Percentiles rank a stretch among this genome's conserved stretches.
Conservation (phyloP, 1,140 invertebrate species). For the Drosophila mayri region DNA sequence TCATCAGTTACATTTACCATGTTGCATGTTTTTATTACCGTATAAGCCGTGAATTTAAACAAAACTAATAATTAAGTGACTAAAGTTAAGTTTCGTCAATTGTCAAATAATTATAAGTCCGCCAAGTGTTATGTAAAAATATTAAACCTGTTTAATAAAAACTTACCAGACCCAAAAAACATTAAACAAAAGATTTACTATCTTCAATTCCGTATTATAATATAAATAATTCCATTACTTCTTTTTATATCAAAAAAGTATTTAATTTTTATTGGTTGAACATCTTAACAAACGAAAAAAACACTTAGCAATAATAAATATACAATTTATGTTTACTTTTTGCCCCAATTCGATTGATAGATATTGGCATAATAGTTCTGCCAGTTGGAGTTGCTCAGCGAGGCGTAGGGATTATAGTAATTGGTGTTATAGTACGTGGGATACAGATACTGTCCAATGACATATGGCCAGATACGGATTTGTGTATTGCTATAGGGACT, state of each 20-base stretch:
- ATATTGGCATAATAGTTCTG: conserved; percentile 61
- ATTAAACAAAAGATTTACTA: background rate
- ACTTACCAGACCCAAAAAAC: background rate
- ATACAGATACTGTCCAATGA: conserved; percentile 77
- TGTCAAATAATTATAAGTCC: background rate
- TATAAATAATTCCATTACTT: background rate
- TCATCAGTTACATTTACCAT: background rate
- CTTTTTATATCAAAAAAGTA: conserved; percentile 10
- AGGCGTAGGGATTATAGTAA: conserved; percentile 64
- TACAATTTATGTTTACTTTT: conserved; percentile 41
- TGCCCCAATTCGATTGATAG: conserved; percentile 60
- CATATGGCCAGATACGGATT: conserved; percentile 78
- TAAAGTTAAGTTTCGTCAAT: background rate
- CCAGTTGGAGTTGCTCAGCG: conserved; percentile 59
- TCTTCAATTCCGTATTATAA: background rate
- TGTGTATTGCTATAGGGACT: conserved; percentile 48
- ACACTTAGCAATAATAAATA: conserved; percentile 1
- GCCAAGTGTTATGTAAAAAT: background rate
- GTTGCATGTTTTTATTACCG: background rate
- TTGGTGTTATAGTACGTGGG: conserved; percentile 68
- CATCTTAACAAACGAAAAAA: conserved; percentile 17
- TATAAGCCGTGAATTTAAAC: background rate
- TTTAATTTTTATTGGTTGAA: conserved; percentile 25
- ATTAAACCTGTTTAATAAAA: background rate
- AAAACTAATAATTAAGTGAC: background rate